Evolutionary conservation across 2,797 vertebrate genomes (phyloP).

Genomic region (Sebastes reedi): DNA sequence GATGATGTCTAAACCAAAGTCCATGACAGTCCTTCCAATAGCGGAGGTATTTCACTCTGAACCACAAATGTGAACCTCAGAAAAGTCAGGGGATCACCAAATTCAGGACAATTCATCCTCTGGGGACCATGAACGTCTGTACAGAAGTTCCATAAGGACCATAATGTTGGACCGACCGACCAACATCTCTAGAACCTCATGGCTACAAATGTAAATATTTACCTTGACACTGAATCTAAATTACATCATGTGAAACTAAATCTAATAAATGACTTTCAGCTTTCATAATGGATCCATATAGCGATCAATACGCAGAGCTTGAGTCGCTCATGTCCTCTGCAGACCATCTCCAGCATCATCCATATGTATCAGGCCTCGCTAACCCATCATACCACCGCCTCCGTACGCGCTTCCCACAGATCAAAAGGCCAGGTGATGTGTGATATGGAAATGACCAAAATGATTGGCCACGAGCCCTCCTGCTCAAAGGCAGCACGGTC

Average conservation of each 20-base stretch:
- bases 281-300: background rate
- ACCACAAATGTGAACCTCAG: background rate
- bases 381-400: background rate
- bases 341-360: slow-evolving; percentile 6
- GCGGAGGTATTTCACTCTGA: background rate
- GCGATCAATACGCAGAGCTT: background rate
- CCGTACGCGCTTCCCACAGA: slow-evolving; percentile 5
- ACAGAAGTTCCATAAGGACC: background rate
- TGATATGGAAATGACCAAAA: slow-evolving; percentile 72
- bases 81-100: background rate
- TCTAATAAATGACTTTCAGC: background rate
- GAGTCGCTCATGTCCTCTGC: background rate
- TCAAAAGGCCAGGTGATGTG: slow-evolving; percentile 72
- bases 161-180: background rate
- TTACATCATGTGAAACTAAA: background rate
- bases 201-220: background rate
- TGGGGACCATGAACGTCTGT: too few relatives aligned
- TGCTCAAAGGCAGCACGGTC: slow-evolving; percentile 50
- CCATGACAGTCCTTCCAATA: background rate
- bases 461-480: slow-evolving; percentile 37
- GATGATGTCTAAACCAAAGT: background rate
- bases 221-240: background rate
- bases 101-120: background rate
- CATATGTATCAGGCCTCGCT: slow-evolving; percentile 31
- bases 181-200: background rate